Percentiles rank a stretch among this genome's conserved stretches.
These are phyloP conservation scores for Neogobius melanostomus DNA, from an alignment of 2,113 vertebrate species.

Conservation along the genomic window DNA sequence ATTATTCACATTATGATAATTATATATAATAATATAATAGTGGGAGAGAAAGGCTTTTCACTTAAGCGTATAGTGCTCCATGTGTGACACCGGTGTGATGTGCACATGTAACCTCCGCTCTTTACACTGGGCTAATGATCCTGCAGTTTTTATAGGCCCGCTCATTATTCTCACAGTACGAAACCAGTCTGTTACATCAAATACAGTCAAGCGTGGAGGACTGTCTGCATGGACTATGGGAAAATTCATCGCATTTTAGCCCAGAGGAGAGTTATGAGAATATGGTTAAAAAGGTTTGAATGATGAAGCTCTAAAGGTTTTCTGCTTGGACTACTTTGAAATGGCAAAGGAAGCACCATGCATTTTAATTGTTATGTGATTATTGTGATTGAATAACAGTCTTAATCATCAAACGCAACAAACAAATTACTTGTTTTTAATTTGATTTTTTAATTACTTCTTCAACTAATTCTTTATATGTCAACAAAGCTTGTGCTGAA, in stretches of 20 bases:
- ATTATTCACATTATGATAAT: background rate
- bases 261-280: background rate
- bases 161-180: slow-evolving; percentile 1
- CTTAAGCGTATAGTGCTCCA: slow-evolving; percentile 1
- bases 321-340: background rate
- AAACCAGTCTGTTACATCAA: background rate
- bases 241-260: background rate
- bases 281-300: background rate
- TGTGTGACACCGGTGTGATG: slow-evolving; percentile 3
- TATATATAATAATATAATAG: too few species aligned
- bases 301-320: background rate
- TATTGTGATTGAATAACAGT: background rate
- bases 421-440: background rate
- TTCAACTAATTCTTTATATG: background rate
- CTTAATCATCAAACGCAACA: slow-evolving; percentile 4
- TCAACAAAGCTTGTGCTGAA: background rate
- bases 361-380: background rate
- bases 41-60: slow-evolving; percentile 26
- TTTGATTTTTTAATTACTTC: slow-evolving; percentile 1
- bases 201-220: background rate
- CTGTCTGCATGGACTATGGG: background rate
- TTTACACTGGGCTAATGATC: slow-evolving; percentile 7
- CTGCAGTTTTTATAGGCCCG: background rate
- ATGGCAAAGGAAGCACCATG: background rate
- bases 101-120: slow-evolving; percentile 4